These are phyloP conservation scores for Mixornis gularis DNA, from an alignment of 2,113 vertebrate species.

Conservation along the genomic window DNA sequence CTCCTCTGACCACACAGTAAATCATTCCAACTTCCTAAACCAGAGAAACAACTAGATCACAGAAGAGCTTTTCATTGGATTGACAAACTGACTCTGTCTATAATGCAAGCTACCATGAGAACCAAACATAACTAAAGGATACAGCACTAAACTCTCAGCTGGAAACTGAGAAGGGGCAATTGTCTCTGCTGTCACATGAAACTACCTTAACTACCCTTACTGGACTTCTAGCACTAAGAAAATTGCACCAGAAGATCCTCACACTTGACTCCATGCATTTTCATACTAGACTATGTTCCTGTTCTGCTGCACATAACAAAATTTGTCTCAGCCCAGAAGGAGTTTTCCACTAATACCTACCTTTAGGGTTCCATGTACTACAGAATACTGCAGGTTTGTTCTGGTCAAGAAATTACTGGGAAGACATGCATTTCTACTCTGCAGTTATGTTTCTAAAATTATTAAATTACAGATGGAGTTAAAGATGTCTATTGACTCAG, in stretches of 20 bases:
- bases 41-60: not conserved
- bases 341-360: not conserved
- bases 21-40: not conserved
- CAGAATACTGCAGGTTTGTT: not conserved
- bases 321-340: not conserved
- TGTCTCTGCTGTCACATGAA: not conserved
- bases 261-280: not conserved
- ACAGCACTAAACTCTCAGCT: not conserved
- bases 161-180: not conserved
- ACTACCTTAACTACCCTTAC: not conserved
- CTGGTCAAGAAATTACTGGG: not conserved
- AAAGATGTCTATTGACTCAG: not conserved
- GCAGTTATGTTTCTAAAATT: not conserved
- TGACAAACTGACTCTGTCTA: not conserved
- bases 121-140: not conserved
- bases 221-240: not conserved
- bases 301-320: not conserved
- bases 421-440: not conserved
- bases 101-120: not conserved
- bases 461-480: not conserved
- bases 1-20: not conserved
- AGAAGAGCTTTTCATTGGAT: not conserved
- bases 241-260: not conserved
- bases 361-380: not conserved
- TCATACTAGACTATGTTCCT: not conserved